Base-by-base conservation (phyloP, 2,888 invertebrate genomes). In the Ormyrus rosae region DNA sequence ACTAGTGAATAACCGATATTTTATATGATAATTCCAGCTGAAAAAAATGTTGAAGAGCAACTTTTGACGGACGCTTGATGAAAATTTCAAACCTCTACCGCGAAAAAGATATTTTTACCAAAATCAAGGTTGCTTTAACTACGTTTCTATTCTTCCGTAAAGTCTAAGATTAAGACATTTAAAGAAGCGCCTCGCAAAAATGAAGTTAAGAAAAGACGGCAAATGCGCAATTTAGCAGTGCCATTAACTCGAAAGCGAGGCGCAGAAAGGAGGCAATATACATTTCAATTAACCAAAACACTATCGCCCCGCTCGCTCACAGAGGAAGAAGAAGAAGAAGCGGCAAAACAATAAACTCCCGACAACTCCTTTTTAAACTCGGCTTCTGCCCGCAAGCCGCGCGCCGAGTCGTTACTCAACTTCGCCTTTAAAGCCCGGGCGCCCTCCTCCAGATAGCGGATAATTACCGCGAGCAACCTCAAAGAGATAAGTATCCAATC, bases 401-500 rank as follows among this genome's bases (percentile, higher is more conserved):
- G 45, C 48, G 34, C 34, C 34, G 34, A 53, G 65, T 74, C 73
- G 76, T 79, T 76, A 76, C 69, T 76, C 70, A 82, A 82, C 64
- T 77, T 79, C 55, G 56, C 64, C 76, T 77, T 55, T 69, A 73
- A 77, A 61, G 60, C 46, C 6, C 46, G 56, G 19, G 19, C 60
- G 45, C 46, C 13, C 48, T 50, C 13, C 60, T 9, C 11, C 50
- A 72, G 82, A 82, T 80, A 82, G 80, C 61, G 63, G 76, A 80
- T 82, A 80, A 82, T 82, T 82, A 80, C 77, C 69, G 63, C 68
- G 72, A 65, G 65, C 65, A 13, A 72, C 60, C 81, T 65, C 74
- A 71, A 81, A 80, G 77, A 77, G 80, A 77, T 82, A 82, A 82
- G 80, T 74, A 82, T 79, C 79, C 76, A 79, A 82, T 82, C 69